Evolutionary conservation across 2,888 invertebrate genomes (phyloP).

Genomic region (Autographa gamma): DNA sequence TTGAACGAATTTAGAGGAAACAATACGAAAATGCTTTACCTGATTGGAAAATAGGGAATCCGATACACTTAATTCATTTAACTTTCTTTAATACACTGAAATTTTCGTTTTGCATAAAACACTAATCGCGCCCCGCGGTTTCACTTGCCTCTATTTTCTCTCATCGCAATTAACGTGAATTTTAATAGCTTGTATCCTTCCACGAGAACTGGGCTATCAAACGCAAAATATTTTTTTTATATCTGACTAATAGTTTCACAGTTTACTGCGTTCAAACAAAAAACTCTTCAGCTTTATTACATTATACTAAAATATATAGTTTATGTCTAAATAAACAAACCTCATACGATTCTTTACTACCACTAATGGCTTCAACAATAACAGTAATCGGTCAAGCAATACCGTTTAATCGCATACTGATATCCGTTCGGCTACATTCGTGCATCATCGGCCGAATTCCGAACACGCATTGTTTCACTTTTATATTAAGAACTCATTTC

Average conservation of each 20-base stretch:
- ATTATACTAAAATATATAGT: no score
- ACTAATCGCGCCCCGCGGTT: no score
- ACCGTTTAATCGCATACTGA: slow-evolving; percentile 40
- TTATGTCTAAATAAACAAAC: slow-evolving; percentile 7
- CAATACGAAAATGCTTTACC: slow-evolving; percentile 57
- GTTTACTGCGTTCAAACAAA: no score
- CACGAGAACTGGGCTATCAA: no score
- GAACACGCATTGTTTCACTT: slow-evolving; percentile 49
- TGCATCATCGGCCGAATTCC: slow-evolving; percentile 42
- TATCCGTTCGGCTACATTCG: slow-evolving; percentile 47
- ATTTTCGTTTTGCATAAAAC: no score
- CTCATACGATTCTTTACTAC: slow-evolving; percentile 9
- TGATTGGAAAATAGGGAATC: slow-evolving; percentile 51
- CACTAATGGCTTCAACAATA: slow-evolving; percentile 20
- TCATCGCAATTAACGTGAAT: no score
- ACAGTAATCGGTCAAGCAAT: slow-evolving; percentile 52
- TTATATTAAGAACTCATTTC: slow-evolving; percentile 64
- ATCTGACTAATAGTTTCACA: no score
- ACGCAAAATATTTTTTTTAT: no score
- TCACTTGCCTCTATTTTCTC: no score
- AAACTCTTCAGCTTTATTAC: no score
- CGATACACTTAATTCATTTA: slow-evolving; percentile 37
- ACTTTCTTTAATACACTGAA: slow-evolving; percentile 19
- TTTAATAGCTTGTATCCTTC: no score
- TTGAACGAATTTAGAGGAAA: slow-evolving; percentile 59